Conservation (phyloP, 2,113 vertebrate species). For the Illadopsis cleaveri region DNA sequence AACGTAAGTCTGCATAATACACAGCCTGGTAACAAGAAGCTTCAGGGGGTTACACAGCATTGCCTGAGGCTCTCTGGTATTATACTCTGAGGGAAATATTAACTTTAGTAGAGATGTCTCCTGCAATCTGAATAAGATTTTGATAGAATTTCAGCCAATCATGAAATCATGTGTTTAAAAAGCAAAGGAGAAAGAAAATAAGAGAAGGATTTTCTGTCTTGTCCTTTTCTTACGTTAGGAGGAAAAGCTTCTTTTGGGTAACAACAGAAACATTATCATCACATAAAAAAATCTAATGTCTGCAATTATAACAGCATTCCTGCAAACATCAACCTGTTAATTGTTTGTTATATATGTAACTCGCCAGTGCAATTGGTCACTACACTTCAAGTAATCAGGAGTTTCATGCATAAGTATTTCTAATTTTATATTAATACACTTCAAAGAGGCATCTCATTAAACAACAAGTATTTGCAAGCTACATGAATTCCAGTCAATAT, state of each 20-base stretch:
- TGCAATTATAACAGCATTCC: neutral
- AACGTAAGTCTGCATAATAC: slow-evolving; percentile 56
- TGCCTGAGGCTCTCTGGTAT: slow-evolving; percentile 62
- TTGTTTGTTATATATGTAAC: neutral
- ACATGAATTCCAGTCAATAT: neutral
- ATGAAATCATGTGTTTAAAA: neutral
- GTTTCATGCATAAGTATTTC: neutral
- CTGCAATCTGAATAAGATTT: slow-evolving; percentile 38
- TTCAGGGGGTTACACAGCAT: slow-evolving; percentile 60
- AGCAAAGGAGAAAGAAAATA: neutral
- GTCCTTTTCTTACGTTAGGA: neutral
- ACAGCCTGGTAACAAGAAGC: slow-evolving; percentile 47
- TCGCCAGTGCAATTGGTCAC: neutral
- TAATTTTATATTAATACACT: neutral
- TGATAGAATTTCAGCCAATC: slow-evolving; percentile 6
- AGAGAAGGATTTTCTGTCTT: neutral
- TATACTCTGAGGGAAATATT: slow-evolving; percentile 62
- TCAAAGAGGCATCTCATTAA: neutral
- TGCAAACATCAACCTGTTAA: neutral
- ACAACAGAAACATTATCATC: neutral
- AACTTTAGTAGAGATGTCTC: slow-evolving; percentile 53
- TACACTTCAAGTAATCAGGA: neutral
- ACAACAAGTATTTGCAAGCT: neutral
- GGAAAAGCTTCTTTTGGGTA: neutral
- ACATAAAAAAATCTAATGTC: neutral